Percentiles rank a stretch among this genome's conserved stretches.
These are phyloP conservation scores for Podarcis muralis DNA, from an alignment of 2,113 vertebrate genomes.

Conservation along the genomic window DNA sequence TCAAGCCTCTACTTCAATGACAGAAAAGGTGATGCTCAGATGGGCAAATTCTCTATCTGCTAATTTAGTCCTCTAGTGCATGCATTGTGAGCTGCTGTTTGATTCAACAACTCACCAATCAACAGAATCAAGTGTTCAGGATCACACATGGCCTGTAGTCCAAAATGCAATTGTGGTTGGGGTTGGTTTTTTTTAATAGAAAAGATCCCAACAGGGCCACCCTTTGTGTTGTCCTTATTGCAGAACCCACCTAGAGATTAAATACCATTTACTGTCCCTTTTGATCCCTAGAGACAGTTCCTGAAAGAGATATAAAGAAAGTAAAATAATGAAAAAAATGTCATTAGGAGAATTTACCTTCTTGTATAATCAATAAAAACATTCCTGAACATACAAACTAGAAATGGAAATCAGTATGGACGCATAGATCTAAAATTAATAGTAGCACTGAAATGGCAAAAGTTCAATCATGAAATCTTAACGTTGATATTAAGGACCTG, in stretches of 20 bases:
- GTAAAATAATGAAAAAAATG: conserved; percentile 29
- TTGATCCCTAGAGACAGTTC: conserved; percentile 46
- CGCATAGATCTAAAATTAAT: conserved; percentile 19
- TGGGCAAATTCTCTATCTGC: neutral
- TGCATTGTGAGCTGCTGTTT: neutral
- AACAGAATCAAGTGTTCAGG: neutral
- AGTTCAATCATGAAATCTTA: neutral
- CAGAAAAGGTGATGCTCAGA: conserved; percentile 5
- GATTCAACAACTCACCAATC: neutral
- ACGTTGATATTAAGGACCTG: neutral
- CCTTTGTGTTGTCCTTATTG: conserved; percentile 32
- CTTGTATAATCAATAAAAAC: conserved; percentile 35
- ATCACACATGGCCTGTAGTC: neutral
- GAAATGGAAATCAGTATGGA: conserved; percentile 18
- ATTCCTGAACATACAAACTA: neutral
- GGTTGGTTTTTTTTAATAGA: neutral
- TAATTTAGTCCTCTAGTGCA: neutral
- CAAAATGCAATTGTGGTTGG: neutral
- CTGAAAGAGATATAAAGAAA: conserved; percentile 44
- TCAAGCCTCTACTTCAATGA: neutral
- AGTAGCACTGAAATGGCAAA: neutral
- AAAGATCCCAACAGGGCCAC: neutral
- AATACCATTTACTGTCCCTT: conserved; percentile 46
- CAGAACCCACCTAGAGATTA: conserved; percentile 36
- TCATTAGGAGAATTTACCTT: conserved; percentile 42